Base-by-base conservation (phyloP, 2,113 vertebrate genomes). In the Gavia stellata region DNA sequence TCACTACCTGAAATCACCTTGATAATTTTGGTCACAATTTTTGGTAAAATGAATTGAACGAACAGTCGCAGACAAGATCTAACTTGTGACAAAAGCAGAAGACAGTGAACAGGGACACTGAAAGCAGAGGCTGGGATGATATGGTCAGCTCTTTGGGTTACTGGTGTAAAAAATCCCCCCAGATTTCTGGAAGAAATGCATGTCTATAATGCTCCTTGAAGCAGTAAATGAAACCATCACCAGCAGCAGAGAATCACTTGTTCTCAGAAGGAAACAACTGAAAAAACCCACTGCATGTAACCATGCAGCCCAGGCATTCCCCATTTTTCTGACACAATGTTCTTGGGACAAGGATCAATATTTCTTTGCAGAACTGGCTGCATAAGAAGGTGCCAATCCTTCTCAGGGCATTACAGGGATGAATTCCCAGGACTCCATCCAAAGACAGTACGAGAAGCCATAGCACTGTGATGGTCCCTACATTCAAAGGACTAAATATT, bases 31-130 rank as follows among this genome's bases (percentile, higher is more conserved):
- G 88, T 97, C 49, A 17, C 58, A 84, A 90, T 82, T 95, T 97
- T 93, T 92, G 87, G 67, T 94, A 95, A 97, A 97, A 97, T 26
- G 17, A 91, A 96, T 73, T 97, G 96, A 98, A 78, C 89, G 94
- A 96, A 92, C 40, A 73, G 61, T 53, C 50, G 66, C 34, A 93
- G 62, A 78, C 21, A 92, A 92, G 55, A 81, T 81, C 71, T 94
- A 93, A 70, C 77, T 74, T 68, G 31, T 87, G 71, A 70, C 44
- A 40, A 59, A 91, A 93, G 86, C 72, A 90, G 45, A 71, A 81
- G 90, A 85, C 17, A 75, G 45, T 36, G 44, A 91, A 77, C 5
- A 81, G 23, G 56, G 40, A 80, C 45, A 66, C 9, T 52, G 29
- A 66, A 71, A 87, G 40, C 2, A 55, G 18, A 88, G 28, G 34